These are phyloP conservation scores for Galagoides demidoff DNA, from an alignment of 2,797 vertebrate genomes.

Conservation along the genomic window DNA sequence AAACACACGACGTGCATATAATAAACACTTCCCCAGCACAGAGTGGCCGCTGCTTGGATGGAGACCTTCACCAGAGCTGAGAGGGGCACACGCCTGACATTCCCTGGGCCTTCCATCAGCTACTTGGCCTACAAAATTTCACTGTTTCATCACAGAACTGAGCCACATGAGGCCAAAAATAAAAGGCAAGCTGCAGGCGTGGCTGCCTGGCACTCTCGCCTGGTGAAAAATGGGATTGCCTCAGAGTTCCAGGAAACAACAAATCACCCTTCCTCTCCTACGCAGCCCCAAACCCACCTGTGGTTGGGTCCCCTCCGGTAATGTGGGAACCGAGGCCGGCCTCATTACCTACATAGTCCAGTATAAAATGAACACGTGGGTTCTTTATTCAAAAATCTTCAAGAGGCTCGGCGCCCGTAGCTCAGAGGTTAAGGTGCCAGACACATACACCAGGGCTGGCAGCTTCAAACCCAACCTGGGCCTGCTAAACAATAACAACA, in stretches of 20 bases:
- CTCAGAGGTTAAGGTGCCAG: too few relatives aligned
- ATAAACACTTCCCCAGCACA: neutral
- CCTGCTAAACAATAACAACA: too few relatives aligned
- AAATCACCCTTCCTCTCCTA: fast-evolving
- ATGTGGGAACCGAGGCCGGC: neutral
- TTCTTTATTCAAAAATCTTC: fast-evolving
- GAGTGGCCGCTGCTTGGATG: neutral
- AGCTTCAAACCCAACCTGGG: too few relatives aligned
- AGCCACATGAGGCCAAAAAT: neutral
- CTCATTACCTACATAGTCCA: fast-evolving
- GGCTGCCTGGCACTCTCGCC: fast-evolving
- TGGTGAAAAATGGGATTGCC: fast-evolving
- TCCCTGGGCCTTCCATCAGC: fast-evolving
- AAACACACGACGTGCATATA: fast-evolving
- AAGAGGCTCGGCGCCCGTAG: too few relatives aligned
- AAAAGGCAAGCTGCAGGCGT: fast-evolving
- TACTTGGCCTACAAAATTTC: fast-evolving
- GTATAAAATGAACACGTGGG: fast-evolving
- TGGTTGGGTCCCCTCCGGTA: neutral
- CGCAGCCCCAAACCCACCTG: fast-evolving
- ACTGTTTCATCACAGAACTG: neutral
- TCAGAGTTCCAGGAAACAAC: fast-evolving
- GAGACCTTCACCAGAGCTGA: neutral
- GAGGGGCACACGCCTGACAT: fast-evolving
- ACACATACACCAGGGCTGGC: too few relatives aligned